A percentile compares a stretch with the other conserved stretches of the same genome.
Conservation (phyloP, 2,113 vertebrate species). For the Catharus fuscescens region DNA sequence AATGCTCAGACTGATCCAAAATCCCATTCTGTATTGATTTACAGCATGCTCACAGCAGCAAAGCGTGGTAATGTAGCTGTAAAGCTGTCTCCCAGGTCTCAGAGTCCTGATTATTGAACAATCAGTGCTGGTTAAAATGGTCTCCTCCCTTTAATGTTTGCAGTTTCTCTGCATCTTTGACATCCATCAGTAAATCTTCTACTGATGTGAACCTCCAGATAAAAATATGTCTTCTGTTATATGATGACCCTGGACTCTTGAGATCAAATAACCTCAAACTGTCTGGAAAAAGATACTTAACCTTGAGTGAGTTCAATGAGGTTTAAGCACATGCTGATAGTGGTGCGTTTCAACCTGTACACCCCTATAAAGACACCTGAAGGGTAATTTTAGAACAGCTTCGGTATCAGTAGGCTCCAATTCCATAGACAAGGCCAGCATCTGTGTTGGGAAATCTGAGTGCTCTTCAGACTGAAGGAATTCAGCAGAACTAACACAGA, state of each 20-base stretch:
- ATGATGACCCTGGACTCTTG: not conserved
- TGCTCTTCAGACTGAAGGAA: not conserved
- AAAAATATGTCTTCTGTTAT: not conserved
- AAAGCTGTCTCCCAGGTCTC: not conserved
- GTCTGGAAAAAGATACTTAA: not conserved
- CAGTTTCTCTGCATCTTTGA: not conserved
- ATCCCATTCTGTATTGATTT: not conserved
- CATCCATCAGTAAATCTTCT: not conserved
- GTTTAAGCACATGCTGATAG: not conserved
- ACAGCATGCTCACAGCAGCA: not conserved
- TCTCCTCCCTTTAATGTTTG: not conserved
- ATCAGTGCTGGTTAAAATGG: not conserved
- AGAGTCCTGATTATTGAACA: not conserved
- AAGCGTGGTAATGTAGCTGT: not conserved
- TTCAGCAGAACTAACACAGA: not conserved
- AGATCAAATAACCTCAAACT: not conserved
- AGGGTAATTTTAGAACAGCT: not conserved
- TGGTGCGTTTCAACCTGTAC: not conserved
- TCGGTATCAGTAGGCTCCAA: not conserved
- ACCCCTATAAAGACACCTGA: not conserved
- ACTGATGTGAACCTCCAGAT: not conserved
- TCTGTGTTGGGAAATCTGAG: not conserved
- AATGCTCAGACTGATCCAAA: not conserved
- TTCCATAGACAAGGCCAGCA: not conserved
- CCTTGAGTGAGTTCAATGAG: not conserved